Evolutionary conservation across 2,113 vertebrate species (phyloP).

Genomic region (Sisor rabdophorus): DNA sequence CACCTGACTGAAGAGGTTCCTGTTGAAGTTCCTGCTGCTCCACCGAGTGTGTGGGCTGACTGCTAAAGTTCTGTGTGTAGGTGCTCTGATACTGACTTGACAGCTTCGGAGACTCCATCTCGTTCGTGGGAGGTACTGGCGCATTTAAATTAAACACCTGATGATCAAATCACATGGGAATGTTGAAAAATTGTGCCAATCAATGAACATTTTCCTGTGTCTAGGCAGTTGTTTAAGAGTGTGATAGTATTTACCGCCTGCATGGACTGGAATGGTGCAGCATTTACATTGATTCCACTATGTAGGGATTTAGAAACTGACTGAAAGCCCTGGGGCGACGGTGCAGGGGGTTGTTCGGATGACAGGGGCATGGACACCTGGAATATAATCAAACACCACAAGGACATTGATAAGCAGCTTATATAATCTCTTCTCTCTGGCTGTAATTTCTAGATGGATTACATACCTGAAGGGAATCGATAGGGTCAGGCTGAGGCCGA

Average conservation of each 20-base stretch:
- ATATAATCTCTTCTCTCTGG: background rate
- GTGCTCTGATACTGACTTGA: conserved; percentile 84
- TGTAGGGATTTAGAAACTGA: conserved; percentile 89
- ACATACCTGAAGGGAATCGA: conserved; percentile 80
- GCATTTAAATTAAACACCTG: conserved; percentile 97
- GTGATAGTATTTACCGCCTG: conserved; percentile 81
- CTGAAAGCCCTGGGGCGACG: conserved; percentile 87
- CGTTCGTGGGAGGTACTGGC: conserved; percentile 87
- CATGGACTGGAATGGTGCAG: conserved; percentile 99
- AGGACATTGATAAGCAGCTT: background rate
- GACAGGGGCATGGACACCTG: conserved; percentile 87
- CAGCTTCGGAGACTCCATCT: conserved; percentile 86
- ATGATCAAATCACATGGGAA: background rate
- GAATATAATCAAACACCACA: conserved; percentile 3
- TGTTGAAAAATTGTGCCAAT: background rate
- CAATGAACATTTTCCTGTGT: no score
- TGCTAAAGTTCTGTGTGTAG: conserved; percentile 86
- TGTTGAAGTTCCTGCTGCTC: conserved; percentile 90
- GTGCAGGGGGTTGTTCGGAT: conserved; percentile 81
- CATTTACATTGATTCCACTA: conserved; percentile 97
- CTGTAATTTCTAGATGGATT: background rate
- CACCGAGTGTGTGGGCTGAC: conserved; percentile 76
- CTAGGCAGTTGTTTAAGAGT: background rate
- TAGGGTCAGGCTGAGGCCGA: conserved; percentile 73
- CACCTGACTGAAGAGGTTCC: conserved; percentile 93